Base-by-base conservation (phyloP, 2,797 vertebrate genomes). In the Octomys mimax region DNA sequence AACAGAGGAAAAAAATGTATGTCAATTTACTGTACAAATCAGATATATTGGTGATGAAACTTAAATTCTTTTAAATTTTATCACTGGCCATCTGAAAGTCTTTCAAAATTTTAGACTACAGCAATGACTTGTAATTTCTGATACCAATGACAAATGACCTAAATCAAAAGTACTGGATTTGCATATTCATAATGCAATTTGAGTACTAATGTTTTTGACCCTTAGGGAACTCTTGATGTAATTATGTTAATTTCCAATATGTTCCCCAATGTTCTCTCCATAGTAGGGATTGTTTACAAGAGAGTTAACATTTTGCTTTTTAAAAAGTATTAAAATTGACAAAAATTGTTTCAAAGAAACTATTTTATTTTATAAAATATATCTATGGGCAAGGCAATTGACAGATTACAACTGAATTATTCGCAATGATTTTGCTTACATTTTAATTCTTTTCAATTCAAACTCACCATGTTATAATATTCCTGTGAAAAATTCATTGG, bases 231-330 rank as follows among this genome's bases (percentile, higher is more conserved):
- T 95, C 79, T 97, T 97, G 95, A 98, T 96, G 97, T 95, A 94
- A 98, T 98, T 97, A 98, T 97, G 95, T 79, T 98, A 98, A 98
- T 98, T 98, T 98, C 36, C 95, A 98, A 95, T 98, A 97, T 97
- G 95, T 95, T 98, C 91, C 84, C 78, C 49, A 95, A 39, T 97
- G 75, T 90, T 97, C 66, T 97, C 87, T 84, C 92, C 92, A 78
- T 97, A 83, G 12, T 85, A 97, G 49, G 90, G 78, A 96, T 42
- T 96, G 42, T 49, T 96, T 96, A 97, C 92, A 95, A 92, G 79
- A 95, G 98, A 94, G 77, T 95, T 95, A 87, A 64, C 91, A 94
- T 24, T 90, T 95, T 97, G 91, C 66, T 97, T 96, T 98, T 91
- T 95, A 97, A 96, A 62, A 94, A 86, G 13, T 87, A 59, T 85